Conservation (phyloP, 2,797 vertebrate species). For the Sebastes steindachneri region DNA sequence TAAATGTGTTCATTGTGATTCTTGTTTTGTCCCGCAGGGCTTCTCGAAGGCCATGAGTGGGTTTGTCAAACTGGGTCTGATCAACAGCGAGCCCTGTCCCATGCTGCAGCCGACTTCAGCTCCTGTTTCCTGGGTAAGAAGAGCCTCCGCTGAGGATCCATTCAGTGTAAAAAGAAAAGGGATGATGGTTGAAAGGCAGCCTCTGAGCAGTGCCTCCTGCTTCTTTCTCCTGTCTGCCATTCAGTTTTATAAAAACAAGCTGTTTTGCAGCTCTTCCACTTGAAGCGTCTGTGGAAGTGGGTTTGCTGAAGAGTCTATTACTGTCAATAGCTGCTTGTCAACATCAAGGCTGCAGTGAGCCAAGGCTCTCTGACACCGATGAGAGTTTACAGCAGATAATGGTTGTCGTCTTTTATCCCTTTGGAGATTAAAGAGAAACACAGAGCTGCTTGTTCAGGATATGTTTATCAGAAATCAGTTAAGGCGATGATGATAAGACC, state of each 20-base stretch:
- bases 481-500: no score
- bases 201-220: neutral
- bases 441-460: neutral
- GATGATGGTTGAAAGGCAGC: neutral
- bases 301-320: conserved; percentile 40
- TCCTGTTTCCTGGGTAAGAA: conserved; percentile 90
- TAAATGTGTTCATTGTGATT: neutral
- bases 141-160: neutral
- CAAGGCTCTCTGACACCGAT: conserved; percentile 14
- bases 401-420: conserved; percentile 9
- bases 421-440: neutral
- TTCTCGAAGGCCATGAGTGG: conserved; percentile 89
- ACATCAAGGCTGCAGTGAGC: conserved; percentile 50
- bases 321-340: conserved; percentile 40
- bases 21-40: conserved; percentile 79
- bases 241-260: conserved; percentile 5
- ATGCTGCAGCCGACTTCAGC: conserved; percentile 68
- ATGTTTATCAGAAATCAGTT: conserved; percentile 1
- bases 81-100: conserved; percentile 86
- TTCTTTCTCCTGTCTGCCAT: neutral
- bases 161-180: neutral
- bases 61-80: conserved; percentile 92
- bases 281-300: conserved; percentile 6
- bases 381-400: conserved; percentile 8
- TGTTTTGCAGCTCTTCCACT: conserved; percentile 30